Evolutionary conservation across 1,140 invertebrate genomes (phyloP).

Genomic region (Drosophila obscura): DNA sequence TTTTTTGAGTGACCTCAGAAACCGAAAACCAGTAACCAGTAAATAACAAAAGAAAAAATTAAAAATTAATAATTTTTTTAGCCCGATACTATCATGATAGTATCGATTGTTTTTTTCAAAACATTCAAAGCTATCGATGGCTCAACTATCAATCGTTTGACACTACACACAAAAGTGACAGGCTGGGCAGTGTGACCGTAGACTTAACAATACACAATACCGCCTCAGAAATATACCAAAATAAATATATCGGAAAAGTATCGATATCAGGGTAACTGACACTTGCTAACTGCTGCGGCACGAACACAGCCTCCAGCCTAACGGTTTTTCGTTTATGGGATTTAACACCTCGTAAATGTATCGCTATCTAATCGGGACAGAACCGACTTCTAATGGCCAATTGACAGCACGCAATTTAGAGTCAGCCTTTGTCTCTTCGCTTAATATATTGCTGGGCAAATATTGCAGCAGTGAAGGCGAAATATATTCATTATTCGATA

Average conservation of each 20-base stretch:
- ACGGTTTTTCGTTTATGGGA: conserved; percentile 22
- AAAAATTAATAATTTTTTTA: no score
- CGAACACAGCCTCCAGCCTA: neutral
- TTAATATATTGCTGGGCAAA: conserved; percentile 25
- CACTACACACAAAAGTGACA: no score
- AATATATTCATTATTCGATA: conserved; percentile 42
- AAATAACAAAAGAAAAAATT: no score
- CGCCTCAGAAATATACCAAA: no score
- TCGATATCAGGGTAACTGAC: conserved; percentile 2
- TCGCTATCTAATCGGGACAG: conserved; percentile 29
- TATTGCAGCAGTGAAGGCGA: conserved; percentile 37
- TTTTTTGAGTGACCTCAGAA: no score
- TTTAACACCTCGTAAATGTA: conserved; percentile 36
- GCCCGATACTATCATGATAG: no score
- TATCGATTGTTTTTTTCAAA: no score
- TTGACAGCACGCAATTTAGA: conserved; percentile 30
- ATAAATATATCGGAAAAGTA: neutral
- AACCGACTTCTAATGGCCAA: conserved; percentile 33
- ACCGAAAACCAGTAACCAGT: no score
- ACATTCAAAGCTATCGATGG: no score
- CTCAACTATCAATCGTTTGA: no score
- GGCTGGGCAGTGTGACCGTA: no score
- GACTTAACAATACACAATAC: no score
- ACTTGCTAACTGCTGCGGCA: neutral
- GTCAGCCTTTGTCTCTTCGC: conserved; percentile 10